phyloP scores from a whole-genome alignment of 2,797 vertebrate species.

The Pseudochromis fuscus region DNA sequence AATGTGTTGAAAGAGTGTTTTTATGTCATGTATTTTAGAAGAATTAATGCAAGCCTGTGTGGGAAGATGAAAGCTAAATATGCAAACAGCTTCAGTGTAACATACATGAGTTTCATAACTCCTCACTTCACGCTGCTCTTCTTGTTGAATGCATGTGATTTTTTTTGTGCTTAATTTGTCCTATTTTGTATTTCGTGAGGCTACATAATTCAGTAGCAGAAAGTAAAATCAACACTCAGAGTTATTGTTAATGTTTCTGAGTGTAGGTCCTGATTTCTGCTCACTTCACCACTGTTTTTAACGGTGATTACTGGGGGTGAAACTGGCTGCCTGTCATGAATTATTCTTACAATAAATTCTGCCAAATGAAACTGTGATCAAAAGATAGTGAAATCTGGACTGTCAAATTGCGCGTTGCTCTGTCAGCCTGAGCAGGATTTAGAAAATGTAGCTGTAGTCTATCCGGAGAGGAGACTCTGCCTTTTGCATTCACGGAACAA shows the following conservation, averaged over 20 bases:
- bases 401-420: conserved; percentile 6
- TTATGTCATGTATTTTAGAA: not conserved
- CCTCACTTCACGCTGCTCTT: conserved; percentile 1
- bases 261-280: conserved; percentile 12
- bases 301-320: conserved; percentile 18
- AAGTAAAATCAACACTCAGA: not conserved
- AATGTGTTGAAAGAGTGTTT: not conserved
- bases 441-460: not conserved
- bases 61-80: conserved; percentile 5
- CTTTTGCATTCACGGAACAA: conserved; percentile 4
- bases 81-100: conserved; percentile 7
- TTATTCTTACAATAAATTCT: conserved; percentile 42
- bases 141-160: not conserved
- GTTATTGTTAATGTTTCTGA: conserved; percentile 6
- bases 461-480: not conserved
- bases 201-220: not conserved
- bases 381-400: conserved; percentile 30
- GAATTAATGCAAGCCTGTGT: not conserved
- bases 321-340: conserved; percentile 27
- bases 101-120: not conserved
- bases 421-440: conserved; percentile 15
- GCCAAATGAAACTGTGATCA: conserved; percentile 47
- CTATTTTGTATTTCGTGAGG: conserved; percentile 5
- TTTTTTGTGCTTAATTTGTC: too few relatives aligned
- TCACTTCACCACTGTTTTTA: conserved; percentile 8